Conservation (phyloP, 1,140 invertebrate species). For the Caerostris extrusa region DNA sequence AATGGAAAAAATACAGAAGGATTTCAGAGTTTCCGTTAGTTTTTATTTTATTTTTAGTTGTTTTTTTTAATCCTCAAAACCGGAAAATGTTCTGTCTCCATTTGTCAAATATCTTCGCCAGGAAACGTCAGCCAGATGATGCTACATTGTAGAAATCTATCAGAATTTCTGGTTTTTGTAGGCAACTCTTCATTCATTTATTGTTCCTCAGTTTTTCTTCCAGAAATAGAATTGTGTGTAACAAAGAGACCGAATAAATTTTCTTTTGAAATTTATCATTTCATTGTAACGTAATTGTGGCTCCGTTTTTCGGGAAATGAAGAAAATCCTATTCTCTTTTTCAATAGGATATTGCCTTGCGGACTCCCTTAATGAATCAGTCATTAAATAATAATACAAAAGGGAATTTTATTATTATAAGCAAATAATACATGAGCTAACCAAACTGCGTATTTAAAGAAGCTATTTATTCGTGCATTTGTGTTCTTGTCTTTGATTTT, state of each 20-base stretch:
- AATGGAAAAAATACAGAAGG: not conserved
- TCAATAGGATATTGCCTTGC: slow-evolving; percentile 10
- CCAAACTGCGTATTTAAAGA: too few relatives aligned
- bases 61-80: slow-evolving; percentile 64
- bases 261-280: not conserved
- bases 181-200: slow-evolving; percentile 51
- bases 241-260: not conserved
- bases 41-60: too few relatives aligned
- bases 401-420: not conserved
- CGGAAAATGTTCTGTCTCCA: slow-evolving; percentile 59
- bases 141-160: slow-evolving; percentile 67
- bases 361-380: not conserved
- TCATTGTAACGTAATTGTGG: slow-evolving; percentile 29
- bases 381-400: slow-evolving; percentile 6
- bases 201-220: not conserved
- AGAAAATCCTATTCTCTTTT: not conserved
- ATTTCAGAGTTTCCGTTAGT: slow-evolving; percentile 26
- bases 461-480: too few relatives aligned
- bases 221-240: not conserved
- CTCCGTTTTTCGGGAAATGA: not conserved
- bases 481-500: too few relatives aligned
- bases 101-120: slow-evolving; percentile 60
- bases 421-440: too few relatives aligned
- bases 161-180: slow-evolving; percentile 26
- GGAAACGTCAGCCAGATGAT: slow-evolving; percentile 65